Evolutionary conservation across 2,888 invertebrate species (phyloP), one percentile per base, ranked within the genome.

Genomic region (Drosophila incognita): DNA sequence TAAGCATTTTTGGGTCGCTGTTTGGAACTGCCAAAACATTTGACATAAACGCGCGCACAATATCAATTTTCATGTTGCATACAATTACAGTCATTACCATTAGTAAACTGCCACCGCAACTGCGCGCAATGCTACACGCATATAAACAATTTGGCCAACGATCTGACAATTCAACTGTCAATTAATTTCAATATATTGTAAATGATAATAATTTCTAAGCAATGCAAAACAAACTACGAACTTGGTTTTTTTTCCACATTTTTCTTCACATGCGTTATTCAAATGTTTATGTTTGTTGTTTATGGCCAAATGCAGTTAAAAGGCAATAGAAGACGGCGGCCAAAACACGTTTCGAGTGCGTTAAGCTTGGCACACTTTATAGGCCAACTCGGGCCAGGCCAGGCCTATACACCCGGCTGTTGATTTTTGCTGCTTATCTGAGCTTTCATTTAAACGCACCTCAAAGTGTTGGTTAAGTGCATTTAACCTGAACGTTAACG

Each of bases 31-130:
- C 90, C 87, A 84, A 79, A 86, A 71, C 83, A 85, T 87, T 87
- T 87, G 89, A 87, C 89, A 88, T 82, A 82, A 86, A 78, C 81
- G 77, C 78, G 72, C 81, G 77, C 81, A 78, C 89, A 89, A 89
- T 87, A 90, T 87, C 87, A 87, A 87, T 90, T 87, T 87, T 82
- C 90, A 75, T 78, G 79, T 89, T 76, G 82, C 74, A 76, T 82
- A 87, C 82, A 90, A 87, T 87, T 87, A 90, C 88, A 87, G 90
- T 87, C 90, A 90, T 87, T 87, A 90, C 90, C 90, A 87, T 87
- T 89, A 87, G 90, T 90, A 80, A 84, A 83, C 79, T 87, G 87
- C 89, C 87, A 87, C 89, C 56, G 51, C 63, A 27, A 56, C 21
- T 8, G 46, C 4, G 54, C n/a, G 13, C n/a, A 13, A n/a, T 42